A percentile compares a stretch with the other conserved stretches of the same genome.
phyloP scores from a whole-genome alignment of 2,797 vertebrate species.

The Micropoecilia bifurca region DNA sequence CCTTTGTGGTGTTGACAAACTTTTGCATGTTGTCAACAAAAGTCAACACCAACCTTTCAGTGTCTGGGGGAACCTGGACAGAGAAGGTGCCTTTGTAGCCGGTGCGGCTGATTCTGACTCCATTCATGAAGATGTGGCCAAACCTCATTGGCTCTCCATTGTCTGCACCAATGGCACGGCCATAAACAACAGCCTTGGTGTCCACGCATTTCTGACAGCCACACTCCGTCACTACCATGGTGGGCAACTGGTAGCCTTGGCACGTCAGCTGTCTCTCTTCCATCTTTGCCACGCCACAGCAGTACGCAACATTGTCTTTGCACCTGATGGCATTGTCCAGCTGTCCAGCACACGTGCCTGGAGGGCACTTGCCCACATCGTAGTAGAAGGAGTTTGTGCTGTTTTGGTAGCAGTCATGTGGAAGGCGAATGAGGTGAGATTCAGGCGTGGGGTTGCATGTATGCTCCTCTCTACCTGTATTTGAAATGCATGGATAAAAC shows the following conservation, averaged over 20 bases:
- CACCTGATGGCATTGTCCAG: slow-evolving; percentile 90
- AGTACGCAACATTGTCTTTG: slow-evolving; percentile 88
- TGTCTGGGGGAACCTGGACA: slow-evolving; percentile 89
- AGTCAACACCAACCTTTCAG: slow-evolving; percentile 91
- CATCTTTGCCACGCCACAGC: slow-evolving; percentile 91
- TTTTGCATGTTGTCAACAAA: slow-evolving; percentile 96
- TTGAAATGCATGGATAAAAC: slow-evolving; percentile 33
- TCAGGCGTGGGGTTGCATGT: slow-evolving; percentile 89
- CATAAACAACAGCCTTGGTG: slow-evolving; percentile 87
- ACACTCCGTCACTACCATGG: slow-evolving; percentile 87
- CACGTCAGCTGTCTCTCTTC: slow-evolving; percentile 89
- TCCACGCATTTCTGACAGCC: slow-evolving; percentile 92
- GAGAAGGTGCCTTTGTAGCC: slow-evolving; percentile 98
- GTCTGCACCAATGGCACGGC: slow-evolving; percentile 90
- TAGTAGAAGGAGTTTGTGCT: slow-evolving; percentile 91
- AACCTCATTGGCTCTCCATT: slow-evolving; percentile 95
- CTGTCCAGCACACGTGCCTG: slow-evolving; percentile 84
- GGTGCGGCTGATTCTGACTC: slow-evolving; percentile 89
- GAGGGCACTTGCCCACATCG: slow-evolving; percentile 90
- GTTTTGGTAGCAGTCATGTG: slow-evolving; percentile 95
- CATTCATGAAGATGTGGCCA: slow-evolving; percentile 93
- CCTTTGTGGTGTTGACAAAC: slow-evolving; percentile 97
- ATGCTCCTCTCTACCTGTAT: slow-evolving; percentile 81
- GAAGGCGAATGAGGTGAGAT: slow-evolving; percentile 89
- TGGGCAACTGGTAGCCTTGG: slow-evolving; percentile 88